Evolutionary conservation across 2,888 invertebrate genomes (phyloP).

Genomic region (Cyaniris semiargus): DNA sequence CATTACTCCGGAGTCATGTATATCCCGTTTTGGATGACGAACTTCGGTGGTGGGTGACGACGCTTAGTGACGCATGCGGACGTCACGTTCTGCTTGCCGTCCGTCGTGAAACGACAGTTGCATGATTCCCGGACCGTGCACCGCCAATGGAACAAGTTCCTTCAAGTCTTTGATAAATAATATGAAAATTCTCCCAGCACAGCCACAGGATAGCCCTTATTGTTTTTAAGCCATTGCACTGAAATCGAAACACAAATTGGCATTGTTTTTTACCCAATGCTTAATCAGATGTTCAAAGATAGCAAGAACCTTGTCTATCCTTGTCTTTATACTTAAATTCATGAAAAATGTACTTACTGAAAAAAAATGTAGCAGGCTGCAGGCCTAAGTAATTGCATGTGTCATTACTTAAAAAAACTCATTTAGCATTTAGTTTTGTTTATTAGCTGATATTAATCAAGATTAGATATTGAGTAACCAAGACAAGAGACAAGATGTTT

Average conservation of each 20-base stretch:
- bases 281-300: no score
- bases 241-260: background rate
- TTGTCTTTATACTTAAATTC: no score
- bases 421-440: no score
- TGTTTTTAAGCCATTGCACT: slow-evolving; percentile 25
- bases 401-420: no score
- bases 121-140: slow-evolving; percentile 42
- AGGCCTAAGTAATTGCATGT: no score
- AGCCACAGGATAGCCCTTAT: background rate
- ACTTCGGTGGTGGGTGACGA: slow-evolving; percentile 56
- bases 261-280: no score
- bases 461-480: no score
- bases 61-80: slow-evolving; percentile 64
- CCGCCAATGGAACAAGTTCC: background rate
- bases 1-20: slow-evolving; percentile 37
- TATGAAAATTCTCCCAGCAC: background rate
- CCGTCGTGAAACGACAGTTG: slow-evolving; percentile 41
- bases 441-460: no score
- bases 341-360: no score
- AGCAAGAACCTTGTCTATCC: no score
- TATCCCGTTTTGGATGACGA: slow-evolving; percentile 46
- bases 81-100: slow-evolving; percentile 54
- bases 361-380: no score
- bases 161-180: background rate
- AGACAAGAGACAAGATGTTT: no score